These are phyloP conservation scores for Parnassius smintheus DNA, from an alignment of 2,888 invertebrate species.

Conservation along the genomic window DNA sequence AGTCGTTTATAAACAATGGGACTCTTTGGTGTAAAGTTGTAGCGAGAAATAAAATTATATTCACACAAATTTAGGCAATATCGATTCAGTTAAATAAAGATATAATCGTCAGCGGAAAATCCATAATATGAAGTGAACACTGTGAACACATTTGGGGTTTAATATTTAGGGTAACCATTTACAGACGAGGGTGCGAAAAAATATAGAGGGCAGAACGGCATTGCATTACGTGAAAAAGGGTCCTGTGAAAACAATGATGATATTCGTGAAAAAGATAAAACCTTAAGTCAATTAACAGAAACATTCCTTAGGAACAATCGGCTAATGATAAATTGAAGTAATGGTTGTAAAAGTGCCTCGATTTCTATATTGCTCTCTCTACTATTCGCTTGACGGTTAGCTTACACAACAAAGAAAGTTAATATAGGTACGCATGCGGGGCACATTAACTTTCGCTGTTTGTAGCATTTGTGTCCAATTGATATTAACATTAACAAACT, in stretches of 20 bases:
- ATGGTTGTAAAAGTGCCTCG: constrained; percentile 64
- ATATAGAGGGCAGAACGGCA: constrained; percentile 66
- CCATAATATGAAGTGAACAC: constrained; percentile 10
- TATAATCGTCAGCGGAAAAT: constrained; percentile 9
- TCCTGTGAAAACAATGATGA: constrained; percentile 40
- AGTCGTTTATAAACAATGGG: too few relatives aligned
- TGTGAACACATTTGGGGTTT: constrained; percentile 34
- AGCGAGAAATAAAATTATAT: too few relatives aligned
- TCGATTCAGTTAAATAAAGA: not conserved
- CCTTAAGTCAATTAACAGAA: constrained; percentile 36
- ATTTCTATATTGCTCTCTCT: constrained; percentile 76
- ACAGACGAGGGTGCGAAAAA: constrained; percentile 63
- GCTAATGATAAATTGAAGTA: constrained; percentile 44
- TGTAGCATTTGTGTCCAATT: constrained; percentile 45
- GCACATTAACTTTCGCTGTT: constrained; percentile 75
- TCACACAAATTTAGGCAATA: too few relatives aligned
- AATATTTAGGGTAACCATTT: constrained; percentile 60
- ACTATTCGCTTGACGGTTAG: constrained; percentile 67
- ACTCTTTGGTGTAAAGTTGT: too few relatives aligned
- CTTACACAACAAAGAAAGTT: constrained; percentile 81
- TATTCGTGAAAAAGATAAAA: constrained; percentile 34
- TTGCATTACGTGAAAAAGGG: constrained; percentile 54
- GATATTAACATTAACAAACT: constrained; percentile 26
- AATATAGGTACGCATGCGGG: constrained; percentile 59
- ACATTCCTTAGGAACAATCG: constrained; percentile 40